A percentile compares a stretch with the other conserved stretches of the same genome.
phyloP scores from a whole-genome alignment of 2,888 invertebrate species.

The Ommatoiulus sabulosus region DNA sequence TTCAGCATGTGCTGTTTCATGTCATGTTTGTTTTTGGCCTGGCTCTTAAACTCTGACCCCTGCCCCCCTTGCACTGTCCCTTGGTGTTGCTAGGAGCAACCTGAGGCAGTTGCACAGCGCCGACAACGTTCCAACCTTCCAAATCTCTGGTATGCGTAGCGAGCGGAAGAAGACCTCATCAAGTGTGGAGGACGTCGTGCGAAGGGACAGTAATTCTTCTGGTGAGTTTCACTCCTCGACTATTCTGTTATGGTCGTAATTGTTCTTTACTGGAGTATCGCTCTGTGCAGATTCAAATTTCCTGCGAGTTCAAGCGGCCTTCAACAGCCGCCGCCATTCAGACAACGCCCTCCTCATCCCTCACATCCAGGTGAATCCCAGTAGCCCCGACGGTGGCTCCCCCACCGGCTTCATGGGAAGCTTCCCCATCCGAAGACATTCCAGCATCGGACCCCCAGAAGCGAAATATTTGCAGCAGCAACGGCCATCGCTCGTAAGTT shows the following conservation, averaged over 20 bases:
- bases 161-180: constrained; percentile 84
- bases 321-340: constrained; percentile 87
- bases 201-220: constrained; percentile 79
- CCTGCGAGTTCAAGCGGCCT: constrained; percentile 83
- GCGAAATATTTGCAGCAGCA: constrained; percentile 61
- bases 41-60: constrained; percentile 46
- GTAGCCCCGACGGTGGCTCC: constrained; percentile 77
- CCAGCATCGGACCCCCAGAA: constrained; percentile 91
- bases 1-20: background rate
- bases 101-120: constrained; percentile 85
- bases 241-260: background rate
- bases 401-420: constrained; percentile 73
- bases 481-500: constrained; percentile 83
- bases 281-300: constrained; percentile 78
- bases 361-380: constrained; percentile 87
- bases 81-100: constrained; percentile 59
- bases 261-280: background rate
- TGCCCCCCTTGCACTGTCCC: constrained; percentile 53
- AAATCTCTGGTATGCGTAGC: constrained; percentile 78
- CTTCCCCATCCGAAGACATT: constrained; percentile 87
- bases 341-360: constrained; percentile 90
- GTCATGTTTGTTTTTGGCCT: constrained; percentile 21
- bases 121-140: constrained; percentile 90
- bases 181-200: constrained; percentile 90
- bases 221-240: constrained; percentile 66